A percentile compares a stretch with the other conserved stretches of the same genome.
Conservation (phyloP, 64 coral and sea anemone species). For the Pachyseris speciosa region DNA sequence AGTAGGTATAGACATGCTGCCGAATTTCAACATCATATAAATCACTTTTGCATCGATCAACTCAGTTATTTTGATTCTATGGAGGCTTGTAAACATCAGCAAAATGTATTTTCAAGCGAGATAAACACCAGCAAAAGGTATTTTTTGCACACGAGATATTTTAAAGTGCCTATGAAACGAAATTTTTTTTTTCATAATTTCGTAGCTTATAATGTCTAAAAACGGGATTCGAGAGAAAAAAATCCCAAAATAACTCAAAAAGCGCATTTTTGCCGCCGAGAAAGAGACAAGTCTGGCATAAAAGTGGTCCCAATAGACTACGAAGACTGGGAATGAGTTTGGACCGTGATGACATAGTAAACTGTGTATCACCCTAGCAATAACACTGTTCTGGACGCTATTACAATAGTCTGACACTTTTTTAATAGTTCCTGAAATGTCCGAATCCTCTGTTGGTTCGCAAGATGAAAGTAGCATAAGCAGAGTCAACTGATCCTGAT, state of each 20-base stretch:
- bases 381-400: background rate
- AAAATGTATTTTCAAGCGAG: too few relatives aligned
- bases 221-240: background rate
- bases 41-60: too few relatives aligned
- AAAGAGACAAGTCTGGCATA: background rate
- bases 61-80: too few relatives aligned
- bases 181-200: background rate
- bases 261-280: background rate
- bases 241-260: background rate
- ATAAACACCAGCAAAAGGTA: too few relatives aligned
- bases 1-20: too few relatives aligned
- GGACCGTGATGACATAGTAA: background rate
- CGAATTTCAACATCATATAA: too few relatives aligned
- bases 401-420: background rate
- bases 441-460: slow-evolving; percentile 1
- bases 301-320: background rate
- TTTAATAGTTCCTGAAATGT: background rate
- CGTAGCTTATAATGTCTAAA: background rate
- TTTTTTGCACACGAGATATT: too few relatives aligned
- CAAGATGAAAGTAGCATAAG: background rate
- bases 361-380: background rate
- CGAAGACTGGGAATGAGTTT: background rate
- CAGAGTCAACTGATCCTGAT: slow-evolving; percentile 3
- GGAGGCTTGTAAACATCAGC: too few relatives aligned
- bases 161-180: background rate